A percentile compares a stretch with the other conserved stretches of the same genome.
Evolutionary conservation across 2,888 invertebrate species (phyloP).

Genomic region (Lasiommata megera): DNA sequence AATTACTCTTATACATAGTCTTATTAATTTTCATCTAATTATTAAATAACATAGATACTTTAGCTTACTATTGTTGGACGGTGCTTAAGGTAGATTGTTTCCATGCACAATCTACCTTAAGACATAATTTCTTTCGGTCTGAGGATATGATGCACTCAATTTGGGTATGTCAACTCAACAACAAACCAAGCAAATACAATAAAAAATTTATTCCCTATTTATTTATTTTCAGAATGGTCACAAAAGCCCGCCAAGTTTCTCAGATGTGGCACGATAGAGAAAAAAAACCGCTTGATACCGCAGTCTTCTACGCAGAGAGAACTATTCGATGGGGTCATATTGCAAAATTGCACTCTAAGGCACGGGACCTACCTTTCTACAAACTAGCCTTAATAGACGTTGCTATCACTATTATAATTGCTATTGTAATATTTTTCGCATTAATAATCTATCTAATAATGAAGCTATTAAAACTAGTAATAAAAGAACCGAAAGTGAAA

Average conservation of each 20-base stretch:
- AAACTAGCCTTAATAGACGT: slow-evolving; percentile 61
- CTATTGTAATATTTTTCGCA: slow-evolving; percentile 42
- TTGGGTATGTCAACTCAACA: too few relatives aligned
- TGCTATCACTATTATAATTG: slow-evolving; percentile 45
- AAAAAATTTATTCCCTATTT: background rate
- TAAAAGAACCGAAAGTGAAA: background rate
- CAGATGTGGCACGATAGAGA: slow-evolving; percentile 77
- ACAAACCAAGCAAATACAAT: too few relatives aligned
- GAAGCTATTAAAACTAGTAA: slow-evolving; percentile 39
- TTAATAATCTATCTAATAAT: slow-evolving; percentile 45
- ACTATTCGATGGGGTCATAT: slow-evolving; percentile 68
- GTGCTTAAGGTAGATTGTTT: too few relatives aligned
- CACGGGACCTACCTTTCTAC: slow-evolving; percentile 55
- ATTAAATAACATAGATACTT: too few relatives aligned
- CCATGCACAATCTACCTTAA: too few relatives aligned
- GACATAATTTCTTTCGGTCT: too few relatives aligned
- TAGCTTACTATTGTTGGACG: too few relatives aligned
- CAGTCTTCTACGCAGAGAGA: slow-evolving; percentile 82
- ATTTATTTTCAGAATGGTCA: slow-evolving; percentile 57
- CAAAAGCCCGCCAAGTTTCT: slow-evolving; percentile 67
- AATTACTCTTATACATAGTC: too few relatives aligned
- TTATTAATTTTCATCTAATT: too few relatives aligned
- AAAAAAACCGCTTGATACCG: slow-evolving; percentile 75
- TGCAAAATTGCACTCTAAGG: slow-evolving; percentile 52
- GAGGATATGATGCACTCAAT: too few relatives aligned